Conservation (phyloP, 2,113 vertebrate species). For the Gadus chalcogrammus region DNA sequence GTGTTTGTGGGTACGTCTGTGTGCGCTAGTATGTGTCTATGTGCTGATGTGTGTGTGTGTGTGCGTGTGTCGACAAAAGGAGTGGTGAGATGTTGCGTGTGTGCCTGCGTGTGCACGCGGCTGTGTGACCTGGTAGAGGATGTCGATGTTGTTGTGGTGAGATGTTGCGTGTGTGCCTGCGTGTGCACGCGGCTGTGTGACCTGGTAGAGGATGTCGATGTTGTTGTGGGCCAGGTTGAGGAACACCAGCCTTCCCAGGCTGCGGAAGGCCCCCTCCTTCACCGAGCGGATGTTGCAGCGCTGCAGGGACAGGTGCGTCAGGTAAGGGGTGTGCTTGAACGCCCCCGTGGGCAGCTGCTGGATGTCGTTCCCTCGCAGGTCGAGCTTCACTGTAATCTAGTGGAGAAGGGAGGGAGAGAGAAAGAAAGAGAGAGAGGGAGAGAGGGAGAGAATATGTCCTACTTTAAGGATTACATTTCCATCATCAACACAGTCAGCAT, state of each 20-base stretch:
- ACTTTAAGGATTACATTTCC: not conserved
- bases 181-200: not conserved
- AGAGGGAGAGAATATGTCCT: not conserved
- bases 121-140: conserved; percentile 78
- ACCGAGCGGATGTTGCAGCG: conserved; percentile 79
- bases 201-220: conserved; percentile 83
- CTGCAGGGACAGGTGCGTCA: conserved; percentile 85
- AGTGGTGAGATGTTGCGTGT: no score
- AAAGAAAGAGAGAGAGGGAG: not conserved
- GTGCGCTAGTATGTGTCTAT: no score
- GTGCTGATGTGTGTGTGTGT: not conserved
- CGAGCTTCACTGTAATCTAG: conserved; percentile 85
- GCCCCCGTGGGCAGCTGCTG: conserved; percentile 67
- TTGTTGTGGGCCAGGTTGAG: conserved; percentile 87
- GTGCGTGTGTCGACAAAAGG: not conserved
- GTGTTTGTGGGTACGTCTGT: no score
- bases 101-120: not conserved
- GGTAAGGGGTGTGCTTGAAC: conserved; percentile 79
- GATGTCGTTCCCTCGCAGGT: conserved; percentile 81
- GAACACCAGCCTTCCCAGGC: conserved; percentile 83
- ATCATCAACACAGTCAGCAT: not conserved
- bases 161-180: not conserved
- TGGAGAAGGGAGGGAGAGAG: not conserved
- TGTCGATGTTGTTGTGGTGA: conserved; percentile 78
- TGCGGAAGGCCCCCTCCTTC: conserved; percentile 87